phyloP scores from a whole-genome alignment of 2,113 vertebrate species.

The Atlantisia rogersi region DNA sequence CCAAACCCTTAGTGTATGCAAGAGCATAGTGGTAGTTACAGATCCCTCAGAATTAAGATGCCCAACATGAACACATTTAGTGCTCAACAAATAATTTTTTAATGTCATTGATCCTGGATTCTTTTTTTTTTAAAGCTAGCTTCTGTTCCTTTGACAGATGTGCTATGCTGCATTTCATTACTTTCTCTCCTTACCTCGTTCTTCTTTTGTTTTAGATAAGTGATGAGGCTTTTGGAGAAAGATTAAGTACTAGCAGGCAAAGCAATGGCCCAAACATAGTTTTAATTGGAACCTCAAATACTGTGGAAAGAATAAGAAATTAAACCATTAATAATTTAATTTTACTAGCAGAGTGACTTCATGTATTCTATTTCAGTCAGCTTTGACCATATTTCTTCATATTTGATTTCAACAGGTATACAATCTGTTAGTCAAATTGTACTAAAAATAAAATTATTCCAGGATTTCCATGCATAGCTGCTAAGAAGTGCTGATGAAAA shows the following conservation, averaged over 20 bases:
- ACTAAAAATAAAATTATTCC: neutral
- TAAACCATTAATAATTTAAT: constrained; percentile 76
- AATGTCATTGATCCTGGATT: constrained; percentile 70
- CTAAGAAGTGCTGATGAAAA: rapidly evolving
- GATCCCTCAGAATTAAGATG: constrained; percentile 58
- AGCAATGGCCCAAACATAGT: constrained; percentile 72
- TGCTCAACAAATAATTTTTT: constrained; percentile 69
- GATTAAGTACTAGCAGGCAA: constrained; percentile 75
- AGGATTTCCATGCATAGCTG: neutral
- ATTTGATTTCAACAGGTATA: neutral
- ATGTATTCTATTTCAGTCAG: neutral
- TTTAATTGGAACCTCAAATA: constrained; percentile 79
- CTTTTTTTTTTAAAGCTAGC: constrained; percentile 50
- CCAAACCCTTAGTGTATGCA: neutral
- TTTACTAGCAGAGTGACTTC: constrained; percentile 26
- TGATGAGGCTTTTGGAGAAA: constrained; percentile 72
- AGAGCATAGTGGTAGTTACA: neutral
- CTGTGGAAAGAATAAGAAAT: constrained; percentile 72
- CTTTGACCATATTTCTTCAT: neutral
- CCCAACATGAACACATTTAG: constrained; percentile 45
- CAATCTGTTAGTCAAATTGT: neutral
- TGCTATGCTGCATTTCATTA: constrained; percentile 77
- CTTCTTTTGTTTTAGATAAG: constrained; percentile 78
- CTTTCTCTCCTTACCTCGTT: constrained; percentile 74
- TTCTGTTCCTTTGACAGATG: constrained; percentile 74